A percentile compares a stretch with the other conserved stretches of the same genome.
Conservation (phyloP, 2,888 invertebrate genomes). For the Prostheceraeus crozeri region DNA sequence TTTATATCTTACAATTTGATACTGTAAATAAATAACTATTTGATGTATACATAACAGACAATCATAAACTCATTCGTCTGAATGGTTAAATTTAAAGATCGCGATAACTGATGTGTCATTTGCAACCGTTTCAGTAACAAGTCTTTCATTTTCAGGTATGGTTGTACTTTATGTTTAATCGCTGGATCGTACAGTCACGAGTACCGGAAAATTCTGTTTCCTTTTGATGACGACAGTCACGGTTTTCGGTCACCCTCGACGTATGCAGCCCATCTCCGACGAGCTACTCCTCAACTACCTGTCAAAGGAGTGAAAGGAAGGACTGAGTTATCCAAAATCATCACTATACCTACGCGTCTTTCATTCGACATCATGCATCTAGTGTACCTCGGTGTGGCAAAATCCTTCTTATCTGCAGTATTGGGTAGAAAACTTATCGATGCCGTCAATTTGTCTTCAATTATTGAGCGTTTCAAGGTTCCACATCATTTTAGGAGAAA, state of each 20-base stretch:
- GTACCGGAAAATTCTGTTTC: not conserved
- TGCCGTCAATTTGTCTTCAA: not conserved
- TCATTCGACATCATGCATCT: conserved; percentile 19
- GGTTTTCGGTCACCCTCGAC: not conserved
- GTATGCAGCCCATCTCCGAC: not conserved
- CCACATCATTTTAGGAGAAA: conserved; percentile 6
- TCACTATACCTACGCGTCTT: not conserved
- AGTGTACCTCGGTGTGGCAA: conserved; percentile 1
- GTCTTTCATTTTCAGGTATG: not conserved
- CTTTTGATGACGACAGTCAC: not conserved
- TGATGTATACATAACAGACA: too few species aligned
- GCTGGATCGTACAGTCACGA: not conserved
- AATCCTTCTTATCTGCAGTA: not conserved
- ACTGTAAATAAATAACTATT: too few species aligned
- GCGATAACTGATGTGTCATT: too few species aligned
- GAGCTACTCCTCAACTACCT: not conserved
- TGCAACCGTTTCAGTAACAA: too few species aligned
- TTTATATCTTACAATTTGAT: too few species aligned
- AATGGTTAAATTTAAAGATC: too few species aligned
- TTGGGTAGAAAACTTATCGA: not conserved
- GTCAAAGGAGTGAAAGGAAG: conserved; percentile 2
- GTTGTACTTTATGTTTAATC: conserved; percentile 9
- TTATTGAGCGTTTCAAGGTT: not conserved
- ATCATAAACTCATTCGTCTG: too few species aligned
- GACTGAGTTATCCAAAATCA: not conserved